Evolutionary conservation across 2,113 vertebrate genomes (phyloP).

Genomic region (Pardalotus punctatus): DNA sequence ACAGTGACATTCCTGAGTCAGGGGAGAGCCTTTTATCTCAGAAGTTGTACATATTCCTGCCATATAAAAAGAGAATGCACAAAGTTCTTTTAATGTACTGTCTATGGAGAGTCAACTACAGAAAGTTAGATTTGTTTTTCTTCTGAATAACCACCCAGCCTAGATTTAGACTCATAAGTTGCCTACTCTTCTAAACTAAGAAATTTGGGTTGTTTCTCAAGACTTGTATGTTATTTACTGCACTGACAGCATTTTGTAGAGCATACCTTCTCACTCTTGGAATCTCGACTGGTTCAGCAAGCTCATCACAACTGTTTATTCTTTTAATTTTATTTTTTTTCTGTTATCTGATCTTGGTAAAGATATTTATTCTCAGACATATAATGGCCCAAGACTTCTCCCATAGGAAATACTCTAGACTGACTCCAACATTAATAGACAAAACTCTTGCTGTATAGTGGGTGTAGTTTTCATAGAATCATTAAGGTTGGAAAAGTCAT

Average conservation of each 20-base stretch:
- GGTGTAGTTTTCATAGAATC: background rate
- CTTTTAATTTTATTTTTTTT: background rate
- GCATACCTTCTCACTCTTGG: background rate
- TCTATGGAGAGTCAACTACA: background rate
- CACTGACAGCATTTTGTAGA: background rate
- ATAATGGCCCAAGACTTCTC: background rate
- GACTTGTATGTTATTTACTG: background rate
- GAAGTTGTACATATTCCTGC: background rate
- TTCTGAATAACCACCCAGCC: fast-evolving
- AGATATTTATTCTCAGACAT: background rate
- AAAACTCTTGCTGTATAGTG: background rate
- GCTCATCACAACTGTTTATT: background rate
- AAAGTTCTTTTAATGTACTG: background rate
- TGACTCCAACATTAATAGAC: background rate
- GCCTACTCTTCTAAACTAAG: background rate
- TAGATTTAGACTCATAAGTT: background rate
- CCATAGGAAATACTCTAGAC: background rate
- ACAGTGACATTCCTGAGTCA: background rate
- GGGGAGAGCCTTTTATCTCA: background rate
- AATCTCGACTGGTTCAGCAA: background rate
- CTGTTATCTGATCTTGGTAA: background rate
- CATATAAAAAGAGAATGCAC: background rate
- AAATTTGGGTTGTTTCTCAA: background rate
- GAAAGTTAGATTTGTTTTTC: background rate
- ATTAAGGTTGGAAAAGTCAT: background rate